Conservation (phyloP, 2,888 invertebrate genomes). For the Amorpha juglandis region DNA sequence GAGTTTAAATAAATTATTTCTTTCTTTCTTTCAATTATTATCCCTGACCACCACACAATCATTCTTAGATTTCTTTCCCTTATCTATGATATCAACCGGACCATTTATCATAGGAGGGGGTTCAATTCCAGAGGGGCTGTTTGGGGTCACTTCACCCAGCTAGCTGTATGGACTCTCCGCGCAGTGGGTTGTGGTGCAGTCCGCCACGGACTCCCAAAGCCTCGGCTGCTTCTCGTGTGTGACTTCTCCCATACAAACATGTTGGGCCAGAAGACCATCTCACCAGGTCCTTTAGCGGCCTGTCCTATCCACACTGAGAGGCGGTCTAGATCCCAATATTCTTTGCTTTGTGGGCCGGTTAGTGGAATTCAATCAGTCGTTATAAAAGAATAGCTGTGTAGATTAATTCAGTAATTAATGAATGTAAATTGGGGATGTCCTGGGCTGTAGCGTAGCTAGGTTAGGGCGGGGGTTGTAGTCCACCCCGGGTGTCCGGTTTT, state of each 20-base stretch:
- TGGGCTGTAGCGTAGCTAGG: no score
- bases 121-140: slow-evolving; percentile 55
- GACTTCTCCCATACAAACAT: slow-evolving; percentile 81
- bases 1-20: no score
- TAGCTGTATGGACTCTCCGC: slow-evolving; percentile 71
- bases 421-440: no score
- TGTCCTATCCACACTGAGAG: slow-evolving; percentile 64
- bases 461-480: no score
- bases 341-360: slow-evolving; percentile 67
- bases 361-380: slow-evolving; percentile 31
- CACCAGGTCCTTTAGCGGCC: slow-evolving; percentile 51
- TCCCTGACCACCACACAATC: no score
- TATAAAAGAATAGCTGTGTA: no score
- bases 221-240: slow-evolving; percentile 68
- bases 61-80: no score
- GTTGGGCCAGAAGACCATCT: slow-evolving; percentile 70
- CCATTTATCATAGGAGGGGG: no score
- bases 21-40: no score
- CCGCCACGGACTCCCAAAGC: slow-evolving; percentile 55
- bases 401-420: no score
- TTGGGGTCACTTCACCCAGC: slow-evolving; percentile 78
- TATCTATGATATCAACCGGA: no score
- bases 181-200: slow-evolving; percentile 75
- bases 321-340: slow-evolving; percentile 51
- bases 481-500: no score